Evolutionary conservation across 1,140 invertebrate genomes (phyloP).

Genomic region (Samia ricini): DNA sequence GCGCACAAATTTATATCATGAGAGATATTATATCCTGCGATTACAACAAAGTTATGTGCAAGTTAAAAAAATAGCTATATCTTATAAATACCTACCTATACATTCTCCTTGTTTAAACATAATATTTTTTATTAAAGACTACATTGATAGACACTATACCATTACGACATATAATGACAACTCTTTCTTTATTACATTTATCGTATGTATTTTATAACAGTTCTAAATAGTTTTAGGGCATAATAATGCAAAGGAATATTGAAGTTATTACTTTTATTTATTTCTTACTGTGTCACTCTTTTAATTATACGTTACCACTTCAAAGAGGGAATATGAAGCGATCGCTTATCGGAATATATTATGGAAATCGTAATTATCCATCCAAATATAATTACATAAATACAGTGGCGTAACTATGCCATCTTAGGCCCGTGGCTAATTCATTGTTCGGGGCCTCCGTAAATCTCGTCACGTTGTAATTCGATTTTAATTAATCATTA

Average conservation of each 20-base stretch:
- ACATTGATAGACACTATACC: background rate
- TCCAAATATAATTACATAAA: background rate
- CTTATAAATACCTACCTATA: background rate
- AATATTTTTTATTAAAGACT: background rate
- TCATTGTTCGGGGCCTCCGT: too few species aligned
- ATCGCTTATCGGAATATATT: constrained; percentile 5
- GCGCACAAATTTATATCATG: too few species aligned
- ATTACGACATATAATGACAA: background rate
- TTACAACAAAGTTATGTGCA: too few species aligned
- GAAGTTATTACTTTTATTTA: constrained; percentile 12
- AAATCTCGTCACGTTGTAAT: too few species aligned
- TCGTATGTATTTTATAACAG: background rate
- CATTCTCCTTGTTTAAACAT: background rate
- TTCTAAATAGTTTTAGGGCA: background rate
- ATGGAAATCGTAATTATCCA: constrained; percentile 28
- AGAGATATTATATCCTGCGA: too few species aligned
- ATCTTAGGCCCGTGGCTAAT: too few species aligned
- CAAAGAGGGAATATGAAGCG: constrained; percentile 21
- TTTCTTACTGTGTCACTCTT: constrained; percentile 42
- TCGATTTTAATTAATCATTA: too few species aligned
- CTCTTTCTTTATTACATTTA: background rate
- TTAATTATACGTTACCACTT: constrained; percentile 53
- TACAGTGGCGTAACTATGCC: too few species aligned
- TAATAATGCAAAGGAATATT: background rate
- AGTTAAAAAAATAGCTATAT: too few species aligned